Evolutionary conservation across 2,888 invertebrate species (phyloP), one percentile per base, ranked within the genome.

Genomic region (Orchesellides sinensis): DNA sequence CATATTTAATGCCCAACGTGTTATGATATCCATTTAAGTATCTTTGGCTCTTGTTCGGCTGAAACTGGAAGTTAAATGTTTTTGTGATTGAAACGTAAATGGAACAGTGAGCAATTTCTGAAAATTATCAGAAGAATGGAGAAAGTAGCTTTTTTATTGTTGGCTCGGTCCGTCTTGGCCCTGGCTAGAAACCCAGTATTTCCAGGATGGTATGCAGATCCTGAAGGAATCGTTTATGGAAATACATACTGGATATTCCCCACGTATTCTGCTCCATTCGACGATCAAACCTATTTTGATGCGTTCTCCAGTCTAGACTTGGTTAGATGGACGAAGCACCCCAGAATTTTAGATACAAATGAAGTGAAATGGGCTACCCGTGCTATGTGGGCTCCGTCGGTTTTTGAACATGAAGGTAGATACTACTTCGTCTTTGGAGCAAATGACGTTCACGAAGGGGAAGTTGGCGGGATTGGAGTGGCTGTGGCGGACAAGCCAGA

Each of bases 311-410:
- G 84, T 12, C 29, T 66, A n/a, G 82, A 86, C 56, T 66, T 86
- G 12, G 69, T 75, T 10, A 79, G 78, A 6, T 86, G 86, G 86
- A 68, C 66, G 21, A 83, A 79, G 25, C 83, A 84, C 56, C 19
- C 73, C 0, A n/a, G 83, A 45, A 84, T 86, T 17, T 29, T 86
- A n/a, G 81, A 78, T 59, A 84, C 25, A 0, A 29, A 63, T 1
- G 82, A 83, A 66, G 82, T 84, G 8, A 78, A 49, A 19, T 86
- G 86, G 86, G 86, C 81, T 0, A 14, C 19, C 3, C 12, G 77
- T 5, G 83, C 81, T 0, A 83, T 86, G 83, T 86, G 86, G 86
- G 86, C 86, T 10, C 86, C 86, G n/a, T 68, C 84, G 23, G 84
- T 86, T 3, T 70, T 86, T 17, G 32, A 77, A 45, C 68, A 86